Conservation (phyloP, 2,888 invertebrate genomes). For the Lypha dubia region DNA sequence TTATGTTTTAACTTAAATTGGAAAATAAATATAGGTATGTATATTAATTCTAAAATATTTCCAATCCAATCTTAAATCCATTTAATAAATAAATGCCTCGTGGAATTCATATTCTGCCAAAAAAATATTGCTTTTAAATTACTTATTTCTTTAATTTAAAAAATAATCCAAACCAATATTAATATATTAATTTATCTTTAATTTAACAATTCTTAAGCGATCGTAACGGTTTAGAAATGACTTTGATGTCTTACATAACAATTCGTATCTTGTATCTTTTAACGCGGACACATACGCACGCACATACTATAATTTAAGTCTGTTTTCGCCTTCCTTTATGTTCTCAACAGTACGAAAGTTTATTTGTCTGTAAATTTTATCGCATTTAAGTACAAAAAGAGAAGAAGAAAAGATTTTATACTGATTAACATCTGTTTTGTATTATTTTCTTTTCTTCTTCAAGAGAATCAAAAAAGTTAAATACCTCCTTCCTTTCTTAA, state of each 20-base stretch:
- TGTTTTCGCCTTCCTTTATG: no score
- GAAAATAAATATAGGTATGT: no score
- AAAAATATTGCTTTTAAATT: not conserved
- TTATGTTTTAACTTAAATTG: no score
- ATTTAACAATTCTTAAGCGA: slow-evolving; percentile 24
- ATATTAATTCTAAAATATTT: no score
- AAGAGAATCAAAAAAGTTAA: slow-evolving; percentile 54
- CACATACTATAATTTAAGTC: no score
- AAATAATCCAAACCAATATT: slow-evolving; percentile 5
- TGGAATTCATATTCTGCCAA: no score
- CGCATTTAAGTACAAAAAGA: slow-evolving; percentile 18
- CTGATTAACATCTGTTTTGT: slow-evolving; percentile 50
- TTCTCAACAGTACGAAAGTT: not conserved
- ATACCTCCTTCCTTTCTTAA: slow-evolving; percentile 49
- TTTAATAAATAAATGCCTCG: no score
- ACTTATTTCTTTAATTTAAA: slow-evolving; percentile 5
- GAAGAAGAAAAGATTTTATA: slow-evolving; percentile 22
- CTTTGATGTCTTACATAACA: slow-evolving; percentile 57
- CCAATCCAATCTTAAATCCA: no score
- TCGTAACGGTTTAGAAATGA: slow-evolving; percentile 48
- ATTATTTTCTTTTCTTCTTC: slow-evolving; percentile 24
- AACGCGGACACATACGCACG: not conserved
- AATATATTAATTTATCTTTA: slow-evolving; percentile 49
- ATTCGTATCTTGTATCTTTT: slow-evolving; percentile 2
- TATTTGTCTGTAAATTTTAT: slow-evolving; percentile 15